Evolutionary conservation across 1,140 invertebrate genomes (phyloP).

Genomic region (Caerostris darwini): DNA sequence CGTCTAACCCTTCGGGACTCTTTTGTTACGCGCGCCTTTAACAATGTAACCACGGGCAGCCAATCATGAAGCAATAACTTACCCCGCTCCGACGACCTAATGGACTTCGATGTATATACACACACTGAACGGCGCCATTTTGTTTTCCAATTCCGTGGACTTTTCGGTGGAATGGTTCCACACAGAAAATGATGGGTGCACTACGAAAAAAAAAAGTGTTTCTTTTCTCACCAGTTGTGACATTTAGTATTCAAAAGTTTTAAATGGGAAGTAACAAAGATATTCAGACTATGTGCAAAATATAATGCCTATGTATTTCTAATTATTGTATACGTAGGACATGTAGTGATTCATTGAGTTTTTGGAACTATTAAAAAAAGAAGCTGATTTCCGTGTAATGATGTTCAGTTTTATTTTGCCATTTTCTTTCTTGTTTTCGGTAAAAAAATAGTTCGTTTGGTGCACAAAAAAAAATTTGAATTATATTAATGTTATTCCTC

Average conservation of each 20-base stretch:
- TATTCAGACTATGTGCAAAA: too few species aligned
- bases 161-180: conserved; percentile 20
- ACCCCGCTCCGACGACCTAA: conserved; percentile 70
- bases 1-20: conserved; percentile 73
- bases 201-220: background rate
- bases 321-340: too few species aligned
- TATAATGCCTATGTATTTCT: too few species aligned
- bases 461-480: too few species aligned
- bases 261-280: background rate
- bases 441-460: too few species aligned
- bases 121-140: conserved; percentile 67
- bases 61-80: conserved; percentile 78
- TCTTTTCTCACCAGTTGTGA: background rate
- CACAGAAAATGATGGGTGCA: background rate
- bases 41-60: conserved; percentile 77
- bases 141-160: conserved; percentile 42
- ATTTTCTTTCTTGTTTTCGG: too few species aligned
- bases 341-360: too few species aligned
- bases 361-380: too few species aligned
- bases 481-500: too few species aligned
- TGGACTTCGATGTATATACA: conserved; percentile 72
- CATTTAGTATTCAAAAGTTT: conserved; percentile 22
- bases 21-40: conserved; percentile 74
- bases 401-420: too few species aligned
- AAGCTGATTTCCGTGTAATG: too few species aligned